Conservation (phyloP, 2,888 invertebrate genomes). For the Lagria hirta region DNA sequence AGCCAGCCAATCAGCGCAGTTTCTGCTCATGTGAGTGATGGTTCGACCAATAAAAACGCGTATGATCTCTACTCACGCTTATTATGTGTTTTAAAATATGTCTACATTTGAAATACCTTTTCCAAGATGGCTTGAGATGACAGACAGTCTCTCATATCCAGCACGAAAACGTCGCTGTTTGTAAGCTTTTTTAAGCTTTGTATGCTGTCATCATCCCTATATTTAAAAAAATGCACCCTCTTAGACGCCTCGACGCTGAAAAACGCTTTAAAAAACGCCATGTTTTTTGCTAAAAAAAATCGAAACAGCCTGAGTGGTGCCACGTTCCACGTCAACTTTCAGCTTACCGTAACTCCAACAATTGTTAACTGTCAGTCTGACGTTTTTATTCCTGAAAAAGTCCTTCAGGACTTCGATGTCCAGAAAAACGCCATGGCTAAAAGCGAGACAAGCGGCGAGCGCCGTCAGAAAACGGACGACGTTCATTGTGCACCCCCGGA, state of each 20-base stretch:
- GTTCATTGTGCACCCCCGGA: conserved; percentile 12
- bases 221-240: no score
- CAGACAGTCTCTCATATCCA: conserved; percentile 10
- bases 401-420: conserved; percentile 13
- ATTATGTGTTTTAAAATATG: no score
- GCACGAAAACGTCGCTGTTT: conserved; percentile 5
- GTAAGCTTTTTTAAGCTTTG: conserved; percentile 7
- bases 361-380: conserved; percentile 6
- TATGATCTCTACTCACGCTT: no score
- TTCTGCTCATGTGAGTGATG: no score
- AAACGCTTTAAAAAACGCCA: conserved; percentile 5
- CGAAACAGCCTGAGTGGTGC: background rate
- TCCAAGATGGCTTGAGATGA: no score
- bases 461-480: conserved; percentile 4
- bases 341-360: conserved; percentile 12
- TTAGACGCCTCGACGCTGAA: conserved; percentile 2
- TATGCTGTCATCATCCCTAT: no score
- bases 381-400: conserved; percentile 12
- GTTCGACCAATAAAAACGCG: no score
- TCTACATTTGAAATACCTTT: background rate
- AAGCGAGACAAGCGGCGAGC: conserved; percentile 1
- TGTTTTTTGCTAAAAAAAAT: no score
- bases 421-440: conserved; percentile 3
- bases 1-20: no score
- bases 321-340: background rate